Evolutionary conservation across 2,797 vertebrate species (phyloP).

Genomic region (Chromobotia macracanthus): DNA sequence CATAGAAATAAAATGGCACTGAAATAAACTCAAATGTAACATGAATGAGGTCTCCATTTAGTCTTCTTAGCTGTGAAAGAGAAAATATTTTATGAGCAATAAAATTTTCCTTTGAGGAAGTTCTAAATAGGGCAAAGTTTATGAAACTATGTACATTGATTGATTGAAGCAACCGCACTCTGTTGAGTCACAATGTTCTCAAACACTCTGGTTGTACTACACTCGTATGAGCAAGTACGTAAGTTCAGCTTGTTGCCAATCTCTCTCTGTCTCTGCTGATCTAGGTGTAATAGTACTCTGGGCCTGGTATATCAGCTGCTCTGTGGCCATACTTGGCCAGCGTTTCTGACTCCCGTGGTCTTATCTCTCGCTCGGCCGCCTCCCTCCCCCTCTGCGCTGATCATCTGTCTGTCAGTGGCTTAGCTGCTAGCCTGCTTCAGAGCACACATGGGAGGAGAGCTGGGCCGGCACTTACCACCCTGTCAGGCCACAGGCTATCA

Average conservation of each 20-base stretch:
- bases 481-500: conserved; percentile 63
- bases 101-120: neutral
- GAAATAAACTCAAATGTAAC: neutral
- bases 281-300: conserved; percentile 81
- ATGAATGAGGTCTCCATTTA: neutral
- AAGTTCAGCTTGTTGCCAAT: conserved; percentile 34
- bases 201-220: conserved; percentile 29
- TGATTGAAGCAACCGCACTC: conserved; percentile 3
- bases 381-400: conserved; percentile 4
- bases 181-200: conserved; percentile 31
- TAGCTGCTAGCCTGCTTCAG: conserved; percentile 66
- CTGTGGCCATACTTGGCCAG: conserved; percentile 69
- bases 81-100: neutral
- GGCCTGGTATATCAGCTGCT: conserved; percentile 76
- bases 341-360: conserved; percentile 56
- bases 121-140: neutral
- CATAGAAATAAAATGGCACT: neutral
- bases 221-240: conserved; percentile 8
- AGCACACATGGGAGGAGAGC: conserved; percentile 46
- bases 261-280: conserved; percentile 64
- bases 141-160: neutral
- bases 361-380: conserved; percentile 44
- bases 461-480: conserved; percentile 64
- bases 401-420: conserved; percentile 61
- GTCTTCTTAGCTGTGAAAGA: neutral